phyloP scores from a whole-genome alignment of 2,888 invertebrate species.

The Abrostola tripartita region DNA sequence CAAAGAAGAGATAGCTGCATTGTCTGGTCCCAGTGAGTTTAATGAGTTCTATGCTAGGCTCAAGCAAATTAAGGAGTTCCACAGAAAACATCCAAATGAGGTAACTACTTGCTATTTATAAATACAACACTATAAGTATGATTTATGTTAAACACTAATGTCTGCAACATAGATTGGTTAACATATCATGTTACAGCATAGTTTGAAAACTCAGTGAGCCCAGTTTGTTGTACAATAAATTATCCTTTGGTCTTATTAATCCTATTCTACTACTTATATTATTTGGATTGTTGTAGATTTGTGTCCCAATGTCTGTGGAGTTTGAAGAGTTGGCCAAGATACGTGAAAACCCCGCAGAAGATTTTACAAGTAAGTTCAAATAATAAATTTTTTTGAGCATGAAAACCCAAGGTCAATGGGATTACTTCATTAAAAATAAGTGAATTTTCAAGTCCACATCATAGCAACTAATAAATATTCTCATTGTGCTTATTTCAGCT shows the following conservation, averaged over 20 bases:
- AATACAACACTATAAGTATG: no score
- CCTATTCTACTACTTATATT: background rate
- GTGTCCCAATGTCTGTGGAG: conserved; percentile 98
- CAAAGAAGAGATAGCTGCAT: conserved; percentile 97
- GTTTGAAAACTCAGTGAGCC: no score
- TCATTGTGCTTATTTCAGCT: conserved; percentile 75
- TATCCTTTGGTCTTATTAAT: background rate
- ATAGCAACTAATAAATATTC: background rate
- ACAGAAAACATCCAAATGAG: conserved; percentile 98
- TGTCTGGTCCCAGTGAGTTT: conserved; percentile 99
- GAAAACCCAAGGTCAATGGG: no score
- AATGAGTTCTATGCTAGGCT: conserved; percentile 98
- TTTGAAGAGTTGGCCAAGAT: conserved; percentile 97
- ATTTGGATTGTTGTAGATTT: conserved; percentile 88
- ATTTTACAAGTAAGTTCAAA: conserved; percentile 89
- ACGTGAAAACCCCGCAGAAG: conserved; percentile 96
- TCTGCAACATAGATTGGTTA: no score
- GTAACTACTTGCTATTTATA: conserved; percentile 73
- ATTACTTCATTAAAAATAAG: no score
- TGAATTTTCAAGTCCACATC: background rate
- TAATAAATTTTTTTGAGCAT: background rate
- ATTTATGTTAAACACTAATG: no score
- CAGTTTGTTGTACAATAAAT: no score
- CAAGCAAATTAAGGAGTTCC: conserved; percentile 98
- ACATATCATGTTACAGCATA: background rate